Evolutionary conservation across 2,797 vertebrate species (phyloP).

Genomic region (Acestrorhynchus altus): DNA sequence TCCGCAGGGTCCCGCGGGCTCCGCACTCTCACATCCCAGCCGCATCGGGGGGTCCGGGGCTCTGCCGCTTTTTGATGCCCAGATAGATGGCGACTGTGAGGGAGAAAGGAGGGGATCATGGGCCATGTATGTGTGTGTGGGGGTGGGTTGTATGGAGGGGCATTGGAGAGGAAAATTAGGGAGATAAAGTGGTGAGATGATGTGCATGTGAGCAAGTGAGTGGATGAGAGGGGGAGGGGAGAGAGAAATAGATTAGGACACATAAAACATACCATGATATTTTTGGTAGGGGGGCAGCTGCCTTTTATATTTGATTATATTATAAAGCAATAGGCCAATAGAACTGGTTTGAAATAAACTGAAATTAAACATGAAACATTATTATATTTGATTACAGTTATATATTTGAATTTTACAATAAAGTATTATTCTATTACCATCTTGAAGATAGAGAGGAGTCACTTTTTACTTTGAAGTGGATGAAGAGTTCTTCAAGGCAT

Average conservation of each 20-base stretch:
- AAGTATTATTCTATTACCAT: neutral
- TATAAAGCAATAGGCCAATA: neutral
- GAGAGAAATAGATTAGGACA: constrained; percentile 41
- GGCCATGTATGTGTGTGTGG: neutral
- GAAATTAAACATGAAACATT: neutral
- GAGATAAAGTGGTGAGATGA: neutral
- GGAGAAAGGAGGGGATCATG: constrained; percentile 57
- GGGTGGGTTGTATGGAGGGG: constrained; percentile 66
- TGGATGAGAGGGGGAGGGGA: constrained; percentile 1
- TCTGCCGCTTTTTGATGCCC: constrained; percentile 93
- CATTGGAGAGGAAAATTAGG: neutral
- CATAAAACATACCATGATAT: neutral
- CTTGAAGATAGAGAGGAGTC: no score
- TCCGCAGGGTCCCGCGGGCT: constrained; percentile 80
- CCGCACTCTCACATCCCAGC: constrained; percentile 87
- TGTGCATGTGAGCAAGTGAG: neutral
- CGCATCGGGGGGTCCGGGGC: constrained; percentile 91
- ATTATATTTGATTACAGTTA: no score
- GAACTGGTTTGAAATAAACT: neutral
- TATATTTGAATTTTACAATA: no score
- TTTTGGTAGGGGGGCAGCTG: no score
- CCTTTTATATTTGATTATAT: no score
- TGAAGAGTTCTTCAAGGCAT: constrained; percentile 28
- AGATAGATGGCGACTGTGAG: constrained; percentile 91
- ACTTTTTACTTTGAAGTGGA: constrained; percentile 31